Evolutionary conservation across 2,888 invertebrate genomes (phyloP).

Genomic region (Metacarcinus magister): DNA sequence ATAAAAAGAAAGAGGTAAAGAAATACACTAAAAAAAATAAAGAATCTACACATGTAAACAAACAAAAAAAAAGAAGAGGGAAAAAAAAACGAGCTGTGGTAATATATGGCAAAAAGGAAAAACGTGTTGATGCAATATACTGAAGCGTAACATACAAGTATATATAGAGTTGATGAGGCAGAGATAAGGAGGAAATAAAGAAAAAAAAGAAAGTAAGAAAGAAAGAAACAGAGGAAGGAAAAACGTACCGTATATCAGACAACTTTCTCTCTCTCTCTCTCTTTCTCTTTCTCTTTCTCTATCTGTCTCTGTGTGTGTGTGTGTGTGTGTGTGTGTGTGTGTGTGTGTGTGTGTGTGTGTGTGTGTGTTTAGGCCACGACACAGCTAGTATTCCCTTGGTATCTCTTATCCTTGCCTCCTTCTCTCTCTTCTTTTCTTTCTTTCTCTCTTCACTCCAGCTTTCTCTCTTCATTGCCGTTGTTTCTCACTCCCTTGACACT

Average conservation of each 20-base stretch:
- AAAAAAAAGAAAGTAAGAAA: neutral
- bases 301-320: neutral
- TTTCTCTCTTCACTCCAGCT: too few relatives aligned
- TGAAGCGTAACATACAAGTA: too few relatives aligned
- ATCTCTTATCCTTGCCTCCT: too few relatives aligned
- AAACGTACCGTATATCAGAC: neutral
- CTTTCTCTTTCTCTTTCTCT: neutral
- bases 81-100: neutral
- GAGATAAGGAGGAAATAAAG: too few relatives aligned
- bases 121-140: neutral
- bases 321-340: neutral
- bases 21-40: neutral
- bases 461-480: too few relatives aligned
- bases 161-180: too few relatives aligned
- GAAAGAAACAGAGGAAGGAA: neutral
- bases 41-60: neutral
- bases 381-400: neutral
- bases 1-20: neutral
- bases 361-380: neutral
- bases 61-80: neutral
- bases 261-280: neutral
- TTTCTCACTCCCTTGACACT: neutral
- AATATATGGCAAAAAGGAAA: neutral
- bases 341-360: constrained; percentile 15
- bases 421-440: too few relatives aligned